Evolutionary conservation across 2,888 invertebrate species (phyloP).

Genomic region (Acanthosepion pharaonis): DNA sequence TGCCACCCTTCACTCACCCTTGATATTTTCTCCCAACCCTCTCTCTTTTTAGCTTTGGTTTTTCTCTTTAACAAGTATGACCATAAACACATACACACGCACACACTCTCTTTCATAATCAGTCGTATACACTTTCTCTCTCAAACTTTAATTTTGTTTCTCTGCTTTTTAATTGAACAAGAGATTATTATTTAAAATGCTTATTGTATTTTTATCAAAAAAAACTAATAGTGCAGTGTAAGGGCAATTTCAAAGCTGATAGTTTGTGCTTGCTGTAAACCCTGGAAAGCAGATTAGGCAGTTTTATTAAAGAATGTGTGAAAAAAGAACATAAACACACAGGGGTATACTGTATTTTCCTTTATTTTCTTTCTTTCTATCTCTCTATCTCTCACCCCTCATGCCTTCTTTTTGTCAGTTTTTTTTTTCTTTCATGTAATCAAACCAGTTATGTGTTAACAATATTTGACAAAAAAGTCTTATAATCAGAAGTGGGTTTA

Average conservation of each 20-base stretch:
- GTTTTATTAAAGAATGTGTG: conserved; percentile 8
- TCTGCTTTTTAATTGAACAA: background rate
- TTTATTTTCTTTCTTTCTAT: too few relatives aligned
- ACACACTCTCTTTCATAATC: background rate
- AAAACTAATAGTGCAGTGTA: background rate
- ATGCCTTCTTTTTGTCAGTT: background rate
- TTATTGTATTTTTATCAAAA: conserved; percentile 3
- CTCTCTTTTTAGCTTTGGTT: background rate
- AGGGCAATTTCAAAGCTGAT: background rate
- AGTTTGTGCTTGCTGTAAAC: background rate
- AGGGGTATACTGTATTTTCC: too few relatives aligned
- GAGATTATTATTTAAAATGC: background rate
- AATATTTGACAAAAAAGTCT: background rate
- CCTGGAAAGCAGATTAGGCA: background rate
- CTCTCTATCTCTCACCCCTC: too few relatives aligned
- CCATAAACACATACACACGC: background rate
- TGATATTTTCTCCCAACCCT: background rate
- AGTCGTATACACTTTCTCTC: background rate
- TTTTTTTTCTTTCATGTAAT: background rate
- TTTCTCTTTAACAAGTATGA: background rate
- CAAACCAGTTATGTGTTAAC: background rate
- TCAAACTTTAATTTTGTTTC: background rate
- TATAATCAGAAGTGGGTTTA: background rate
- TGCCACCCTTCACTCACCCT: background rate
- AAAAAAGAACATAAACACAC: background rate